Evolutionary conservation across 2,888 invertebrate species (phyloP).

Genomic region (Eupithecia dodoneata): DNA sequence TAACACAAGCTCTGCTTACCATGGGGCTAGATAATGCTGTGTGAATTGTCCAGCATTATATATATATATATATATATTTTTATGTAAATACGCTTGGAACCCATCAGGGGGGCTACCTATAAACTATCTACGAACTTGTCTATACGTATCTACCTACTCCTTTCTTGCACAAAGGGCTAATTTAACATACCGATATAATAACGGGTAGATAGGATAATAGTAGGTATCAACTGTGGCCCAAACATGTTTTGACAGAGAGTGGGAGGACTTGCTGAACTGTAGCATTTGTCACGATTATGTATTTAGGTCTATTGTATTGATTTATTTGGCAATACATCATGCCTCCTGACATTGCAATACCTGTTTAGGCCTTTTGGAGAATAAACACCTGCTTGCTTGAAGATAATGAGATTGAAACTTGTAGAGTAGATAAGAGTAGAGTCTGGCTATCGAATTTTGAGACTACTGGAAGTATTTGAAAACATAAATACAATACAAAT

Average conservation of each 20-base stretch:
- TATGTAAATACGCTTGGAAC: neutral
- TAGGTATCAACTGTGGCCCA: neutral
- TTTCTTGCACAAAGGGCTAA: conserved; percentile 3
- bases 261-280: conserved; percentile 65
- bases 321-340: conserved; percentile 53
- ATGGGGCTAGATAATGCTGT: no score
- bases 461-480: no score
- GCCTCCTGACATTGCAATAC: conserved; percentile 38
- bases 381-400: conserved; percentile 33
- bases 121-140: neutral
- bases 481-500: no score
- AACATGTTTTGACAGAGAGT: conserved; percentile 49
- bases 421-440: neutral
- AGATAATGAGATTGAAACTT: conserved; percentile 11
- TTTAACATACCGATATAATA: neutral
- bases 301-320: conserved; percentile 69
- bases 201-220: neutral
- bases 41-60: no score
- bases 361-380: conserved; percentile 30
- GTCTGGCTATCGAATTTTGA: neutral
- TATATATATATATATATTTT: no score
- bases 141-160: neutral
- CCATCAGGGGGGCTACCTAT: neutral
- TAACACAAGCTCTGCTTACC: no score
- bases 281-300: conserved; percentile 68